Evolutionary conservation across 2,888 invertebrate genomes (phyloP), one percentile per base, ranked within the genome.

Genomic region (Clostera curtula): DNA sequence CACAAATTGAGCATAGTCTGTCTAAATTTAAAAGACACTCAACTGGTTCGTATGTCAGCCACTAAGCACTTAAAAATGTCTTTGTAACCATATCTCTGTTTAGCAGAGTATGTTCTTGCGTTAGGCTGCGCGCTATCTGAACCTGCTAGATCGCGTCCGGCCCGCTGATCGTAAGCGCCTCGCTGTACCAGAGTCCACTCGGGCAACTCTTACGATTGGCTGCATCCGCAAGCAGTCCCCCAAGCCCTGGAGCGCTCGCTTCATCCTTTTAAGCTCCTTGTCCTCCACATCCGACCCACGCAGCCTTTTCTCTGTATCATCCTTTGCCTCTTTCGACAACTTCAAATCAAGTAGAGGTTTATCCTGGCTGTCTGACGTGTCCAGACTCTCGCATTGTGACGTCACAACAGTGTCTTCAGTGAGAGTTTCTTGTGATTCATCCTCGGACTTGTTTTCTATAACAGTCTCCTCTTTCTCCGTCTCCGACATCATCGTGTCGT

Each of bases 141-240:
- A 29, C 11, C 59, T 42, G 11, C 19, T 23, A 36, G 21, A 26
- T 40, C 36, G 54, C n/a, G 31, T 57, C 34, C 40, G 56, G 19
- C 34, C 73, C 1, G 74, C 71, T 0, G 77, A 77, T 22, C 76
- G 70, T 34, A 77, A 59, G 0, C 72, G 47, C 1, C 76, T 57
- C 15, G 70, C 63, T 8, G 61, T 64, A 12, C 40, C 40, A 0
- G 71, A 53, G 38, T 89, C 88, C 45, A 90, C 86, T 40, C 90
- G 87, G 56, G 88, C 87, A 43, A 90, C 89, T 6, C 88, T 79
- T 44, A 90, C 90, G 34, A 88, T 87, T 0, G 90, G 90, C 60
- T 90, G 89, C 55, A 88, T 77, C 55, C n/a, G n/a, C n/a, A n/a
- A n/a, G n/a, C 86, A 86, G 34, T 56, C 58, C 32, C 66, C 62